Conservation (phyloP, 2,797 vertebrate genomes). For the Triplophysa bombifrons region DNA sequence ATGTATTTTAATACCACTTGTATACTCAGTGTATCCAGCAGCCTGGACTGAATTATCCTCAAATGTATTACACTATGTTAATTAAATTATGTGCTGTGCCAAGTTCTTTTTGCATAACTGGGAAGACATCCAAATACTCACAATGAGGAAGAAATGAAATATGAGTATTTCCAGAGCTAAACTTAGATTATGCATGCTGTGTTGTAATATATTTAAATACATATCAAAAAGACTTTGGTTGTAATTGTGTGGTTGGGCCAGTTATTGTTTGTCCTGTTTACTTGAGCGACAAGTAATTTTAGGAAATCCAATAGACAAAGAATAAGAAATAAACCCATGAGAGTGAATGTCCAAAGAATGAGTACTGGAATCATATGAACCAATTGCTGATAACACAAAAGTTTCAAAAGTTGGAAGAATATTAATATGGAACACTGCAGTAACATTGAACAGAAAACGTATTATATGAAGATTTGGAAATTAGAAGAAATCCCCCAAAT, state of each 20-base stretch:
- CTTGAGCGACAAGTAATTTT: background rate
- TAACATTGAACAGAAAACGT: background rate
- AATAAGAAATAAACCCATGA: conserved; percentile 6
- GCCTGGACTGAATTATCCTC: background rate
- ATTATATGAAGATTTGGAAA: background rate
- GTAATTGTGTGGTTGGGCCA: too few relatives aligned
- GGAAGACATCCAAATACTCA: conserved; percentile 37
- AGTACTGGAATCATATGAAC: background rate
- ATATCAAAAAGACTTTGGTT: background rate
- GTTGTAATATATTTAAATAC: conserved; percentile 6
- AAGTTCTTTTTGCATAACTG: conserved; percentile 33
- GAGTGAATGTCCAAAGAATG: background rate
- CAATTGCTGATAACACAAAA: background rate
- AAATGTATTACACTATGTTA: background rate
- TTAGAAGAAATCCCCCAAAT: background rate
- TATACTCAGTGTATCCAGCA: background rate
- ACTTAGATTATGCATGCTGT: conserved; percentile 42
- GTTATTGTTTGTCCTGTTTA: conserved; percentile 28
- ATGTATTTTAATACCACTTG: background rate
- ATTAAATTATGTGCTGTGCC: conserved; percentile 1
- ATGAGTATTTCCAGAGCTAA: conserved; percentile 33
- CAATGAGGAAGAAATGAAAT: conserved; percentile 28
- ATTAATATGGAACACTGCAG: background rate
- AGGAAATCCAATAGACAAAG: conserved; percentile 21
- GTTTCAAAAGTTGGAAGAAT: background rate